A percentile compares a stretch with the other conserved stretches of the same genome.
Evolutionary conservation across 2,888 invertebrate genomes (phyloP).

Genomic region (Drosophila quinaria): DNA sequence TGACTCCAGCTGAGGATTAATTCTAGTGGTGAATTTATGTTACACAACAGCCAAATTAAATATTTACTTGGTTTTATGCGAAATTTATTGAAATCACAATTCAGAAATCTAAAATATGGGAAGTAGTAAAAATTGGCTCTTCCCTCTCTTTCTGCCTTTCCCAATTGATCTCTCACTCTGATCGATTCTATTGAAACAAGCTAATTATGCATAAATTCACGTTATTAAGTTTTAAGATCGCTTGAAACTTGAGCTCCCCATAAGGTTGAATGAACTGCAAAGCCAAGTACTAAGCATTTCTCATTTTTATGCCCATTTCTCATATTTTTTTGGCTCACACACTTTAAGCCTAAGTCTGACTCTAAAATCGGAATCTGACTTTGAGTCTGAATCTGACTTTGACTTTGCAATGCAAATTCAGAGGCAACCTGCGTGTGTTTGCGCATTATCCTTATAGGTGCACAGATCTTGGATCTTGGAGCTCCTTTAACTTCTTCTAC

Average conservation of each 20-base stretch:
- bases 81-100: slow-evolving; percentile 69
- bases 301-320: slow-evolving; percentile 41
- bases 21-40: slow-evolving; percentile 78
- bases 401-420: slow-evolving; percentile 75
- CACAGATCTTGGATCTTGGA: slow-evolving; percentile 58
- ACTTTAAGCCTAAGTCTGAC: slow-evolving; percentile 8
- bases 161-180: slow-evolving; percentile 48
- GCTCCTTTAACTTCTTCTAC: slow-evolving; percentile 7
- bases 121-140: slow-evolving; percentile 26
- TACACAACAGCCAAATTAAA: slow-evolving; percentile 77
- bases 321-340: slow-evolving; percentile 56
- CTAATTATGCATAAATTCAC: slow-evolving; percentile 68
- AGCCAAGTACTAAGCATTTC: slow-evolving; percentile 36
- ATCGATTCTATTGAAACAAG: slow-evolving; percentile 65
- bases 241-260: slow-evolving; percentile 47
- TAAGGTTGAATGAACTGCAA: slow-evolving; percentile 48
- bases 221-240: slow-evolving; percentile 45
- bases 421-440: slow-evolving; percentile 74
- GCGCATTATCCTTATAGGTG: slow-evolving; percentile 77
- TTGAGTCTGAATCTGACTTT: not conserved
- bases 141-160: not conserved
- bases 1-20: slow-evolving; percentile 73
- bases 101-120: slow-evolving; percentile 39
- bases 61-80: slow-evolving; percentile 69
- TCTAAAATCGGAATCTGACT: slow-evolving; percentile 1